Base-by-base conservation (phyloP, 1,140 invertebrate genomes). In the Semibalanus balanoides region DNA sequence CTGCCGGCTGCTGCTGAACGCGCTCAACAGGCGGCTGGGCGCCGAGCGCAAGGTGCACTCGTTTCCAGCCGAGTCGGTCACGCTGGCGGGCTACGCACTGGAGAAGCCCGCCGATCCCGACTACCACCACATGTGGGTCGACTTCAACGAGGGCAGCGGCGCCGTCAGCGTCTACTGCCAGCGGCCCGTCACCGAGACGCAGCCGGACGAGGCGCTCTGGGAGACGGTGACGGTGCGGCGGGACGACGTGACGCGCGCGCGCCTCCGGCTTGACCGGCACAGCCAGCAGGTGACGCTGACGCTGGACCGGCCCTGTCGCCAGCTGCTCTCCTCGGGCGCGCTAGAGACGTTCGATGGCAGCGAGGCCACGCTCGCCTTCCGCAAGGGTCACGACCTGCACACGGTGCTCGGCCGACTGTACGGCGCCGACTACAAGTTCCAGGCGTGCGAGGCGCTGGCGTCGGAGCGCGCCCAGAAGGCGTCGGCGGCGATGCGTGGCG, bases 111-210 rank as follows among this genome's bases (percentile, higher is more conserved):
- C 7, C 29, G 70, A 72, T 19, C 28, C n/a, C n/a, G 29, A 72
- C 29, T 72, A 72, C 70, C n/a, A 28, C 25, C 3, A 72, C 29
- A 29, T 72, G 28, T 72, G 70, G 70, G 70, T 72, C 19, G 70
- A 72, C 29, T 72, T 72, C 28, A 72, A 72, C 70, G 70, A 72
- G 29, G 70, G 70, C 70, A 72, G 70, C 70, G 70, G 70, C 70
- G 9, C 70, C 70, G 29, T 72, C 9, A 29, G 9, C 25, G 11
- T 72, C n/a, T 72, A 72, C 28, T 72, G 70, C 70, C 28, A 72
- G n/a, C 70, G 70, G 28, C 29, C 29, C 3, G 25, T 72, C 3
- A 72, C n/a, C 29, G 70, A 72, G 9, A 29, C 70, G 70, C 70
- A 29, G 70, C 22, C 70, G 29, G 28, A 72, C n/a, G 70, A 72